Evolutionary conservation across 2,113 vertebrate species (phyloP).

Genomic region (Nothoprocta pentlandii): DNA sequence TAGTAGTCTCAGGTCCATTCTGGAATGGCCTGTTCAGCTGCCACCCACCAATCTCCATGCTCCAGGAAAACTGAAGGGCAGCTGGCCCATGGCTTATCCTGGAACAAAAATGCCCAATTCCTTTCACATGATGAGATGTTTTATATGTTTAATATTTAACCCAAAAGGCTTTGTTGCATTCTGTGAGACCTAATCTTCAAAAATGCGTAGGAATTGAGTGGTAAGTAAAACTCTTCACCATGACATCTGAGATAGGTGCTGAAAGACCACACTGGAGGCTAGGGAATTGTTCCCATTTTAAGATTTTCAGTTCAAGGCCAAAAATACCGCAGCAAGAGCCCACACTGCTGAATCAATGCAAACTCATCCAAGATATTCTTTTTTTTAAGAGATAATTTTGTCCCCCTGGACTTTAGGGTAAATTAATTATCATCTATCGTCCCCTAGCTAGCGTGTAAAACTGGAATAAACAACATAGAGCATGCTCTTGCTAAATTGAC

Average conservation of each 20-base stretch:
- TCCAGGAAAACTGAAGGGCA: neutral
- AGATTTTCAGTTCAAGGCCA: neutral
- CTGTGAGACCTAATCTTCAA: neutral
- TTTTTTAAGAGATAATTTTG: neutral
- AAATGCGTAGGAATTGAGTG: neutral
- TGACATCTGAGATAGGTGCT: neutral
- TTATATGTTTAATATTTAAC: neutral
- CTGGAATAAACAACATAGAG: neutral
- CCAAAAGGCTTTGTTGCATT: neutral
- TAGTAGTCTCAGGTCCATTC: neutral
- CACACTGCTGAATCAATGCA: neutral
- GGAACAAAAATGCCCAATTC: neutral
- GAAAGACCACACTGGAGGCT: neutral
- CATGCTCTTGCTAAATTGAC: neutral
- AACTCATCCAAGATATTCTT: neutral
- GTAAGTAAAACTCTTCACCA: neutral
- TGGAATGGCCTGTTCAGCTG: neutral
- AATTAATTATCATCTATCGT: neutral
- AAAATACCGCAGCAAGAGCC: neutral
- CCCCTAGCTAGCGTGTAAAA: neutral
- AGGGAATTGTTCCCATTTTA: neutral
- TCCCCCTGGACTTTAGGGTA: neutral
- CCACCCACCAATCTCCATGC: accelerated
- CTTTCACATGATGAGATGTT: neutral
- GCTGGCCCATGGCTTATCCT: neutral